Evolutionary conservation across 2,113 vertebrate genomes (phyloP).

Genomic region (Sylvilagus bachmani): DNA sequence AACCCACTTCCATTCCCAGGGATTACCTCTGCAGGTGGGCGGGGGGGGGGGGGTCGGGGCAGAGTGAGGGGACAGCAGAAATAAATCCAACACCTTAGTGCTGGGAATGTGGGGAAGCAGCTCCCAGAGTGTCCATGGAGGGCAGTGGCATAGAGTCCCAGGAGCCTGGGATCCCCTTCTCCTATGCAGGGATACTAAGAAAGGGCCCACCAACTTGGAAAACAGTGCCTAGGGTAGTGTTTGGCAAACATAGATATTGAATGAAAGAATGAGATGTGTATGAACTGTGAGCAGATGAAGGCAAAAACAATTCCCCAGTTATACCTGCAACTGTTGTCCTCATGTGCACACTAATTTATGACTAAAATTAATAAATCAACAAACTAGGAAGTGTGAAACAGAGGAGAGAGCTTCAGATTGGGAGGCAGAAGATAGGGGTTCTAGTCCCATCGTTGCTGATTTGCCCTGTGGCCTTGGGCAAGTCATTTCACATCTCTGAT

Average conservation of each 20-base stretch:
- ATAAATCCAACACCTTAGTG: constrained; percentile 44
- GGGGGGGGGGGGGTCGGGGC: not conserved
- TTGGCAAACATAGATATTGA: not conserved
- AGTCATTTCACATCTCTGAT: constrained; percentile 9
- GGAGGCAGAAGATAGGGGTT: not conserved
- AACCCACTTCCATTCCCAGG: constrained; percentile 77
- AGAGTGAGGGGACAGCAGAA: constrained; percentile 36
- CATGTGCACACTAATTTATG: not conserved
- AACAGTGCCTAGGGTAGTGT: not conserved
- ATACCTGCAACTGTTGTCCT: not conserved
- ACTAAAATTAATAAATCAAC: not conserved
- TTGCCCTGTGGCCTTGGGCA: not conserved
- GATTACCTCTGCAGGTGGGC: constrained; percentile 61
- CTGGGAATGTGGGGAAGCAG: constrained; percentile 15
- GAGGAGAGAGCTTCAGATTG: not conserved
- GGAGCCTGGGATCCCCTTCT: not conserved
- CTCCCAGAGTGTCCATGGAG: not conserved
- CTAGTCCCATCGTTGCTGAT: not conserved
- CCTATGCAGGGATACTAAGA: not conserved
- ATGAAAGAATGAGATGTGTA: not conserved
- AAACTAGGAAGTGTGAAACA: not conserved
- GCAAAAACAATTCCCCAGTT: not conserved
- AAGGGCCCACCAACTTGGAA: not conserved
- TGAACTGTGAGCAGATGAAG: not conserved
- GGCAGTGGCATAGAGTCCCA: not conserved